A percentile compares a stretch with the other conserved stretches of the same genome.
Evolutionary conservation across 1,140 invertebrate genomes (phyloP).

Genomic region (Penaeus vannamei): DNA sequence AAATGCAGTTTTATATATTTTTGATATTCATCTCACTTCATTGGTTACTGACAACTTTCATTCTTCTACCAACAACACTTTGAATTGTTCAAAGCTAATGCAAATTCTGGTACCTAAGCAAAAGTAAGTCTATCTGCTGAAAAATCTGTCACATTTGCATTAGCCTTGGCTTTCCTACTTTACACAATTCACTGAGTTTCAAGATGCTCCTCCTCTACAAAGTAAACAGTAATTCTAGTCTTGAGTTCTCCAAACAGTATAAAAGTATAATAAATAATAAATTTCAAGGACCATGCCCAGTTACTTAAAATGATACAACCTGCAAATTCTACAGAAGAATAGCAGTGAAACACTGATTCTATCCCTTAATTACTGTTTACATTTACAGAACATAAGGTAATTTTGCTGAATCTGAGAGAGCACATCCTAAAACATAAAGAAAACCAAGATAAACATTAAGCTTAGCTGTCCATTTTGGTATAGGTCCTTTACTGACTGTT

Average conservation of each 20-base stretch:
- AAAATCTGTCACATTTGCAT: too few species aligned
- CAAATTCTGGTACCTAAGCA: too few species aligned
- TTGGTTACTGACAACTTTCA: too few species aligned
- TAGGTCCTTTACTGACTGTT: conserved; percentile 80
- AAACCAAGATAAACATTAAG: conserved; percentile 93
- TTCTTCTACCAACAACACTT: too few species aligned
- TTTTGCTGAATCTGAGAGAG: conserved; percentile 60
- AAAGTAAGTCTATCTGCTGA: too few species aligned
- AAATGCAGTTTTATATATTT: too few species aligned
- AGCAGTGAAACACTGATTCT: neutral
- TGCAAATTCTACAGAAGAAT: conserved; percentile 5
- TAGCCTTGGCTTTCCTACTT: too few species aligned
- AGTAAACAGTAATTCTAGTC: neutral
- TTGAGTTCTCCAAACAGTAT: conserved; percentile 14
- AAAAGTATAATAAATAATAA: conserved; percentile 57
- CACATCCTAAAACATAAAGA: conserved; percentile 64
- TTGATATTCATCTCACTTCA: too few species aligned
- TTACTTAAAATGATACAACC: conserved; percentile 1
- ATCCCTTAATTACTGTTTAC: too few species aligned
- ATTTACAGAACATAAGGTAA: conserved; percentile 59
- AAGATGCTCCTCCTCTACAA: neutral
- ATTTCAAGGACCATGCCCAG: conserved; percentile 32
- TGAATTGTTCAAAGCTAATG: too few species aligned
- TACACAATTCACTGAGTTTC: too few species aligned
- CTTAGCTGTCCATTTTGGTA: conserved; percentile 90